These are phyloP conservation scores for Propithecus perrieri DNA, from an alignment of 2,797 vertebrate species.

Conservation along the genomic window DNA sequence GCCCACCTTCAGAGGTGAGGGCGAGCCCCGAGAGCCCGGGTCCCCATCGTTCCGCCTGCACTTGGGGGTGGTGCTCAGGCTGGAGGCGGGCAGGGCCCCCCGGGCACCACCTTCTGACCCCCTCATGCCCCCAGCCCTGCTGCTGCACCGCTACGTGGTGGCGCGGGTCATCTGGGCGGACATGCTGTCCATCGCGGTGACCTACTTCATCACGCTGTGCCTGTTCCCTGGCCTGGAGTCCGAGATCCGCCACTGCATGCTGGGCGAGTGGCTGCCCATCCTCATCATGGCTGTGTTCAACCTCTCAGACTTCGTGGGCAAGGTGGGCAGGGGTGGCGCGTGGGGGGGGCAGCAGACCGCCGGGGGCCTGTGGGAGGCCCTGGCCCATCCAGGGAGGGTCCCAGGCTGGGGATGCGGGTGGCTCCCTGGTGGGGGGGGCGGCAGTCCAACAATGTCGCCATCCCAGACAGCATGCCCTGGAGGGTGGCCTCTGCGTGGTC, in stretches of 20 bases:
- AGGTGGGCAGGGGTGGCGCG: slow-evolving; percentile 86
- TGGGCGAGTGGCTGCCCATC: slow-evolving; percentile 98
- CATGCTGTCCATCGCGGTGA: slow-evolving; percentile 97
- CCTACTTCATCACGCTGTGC: slow-evolving; percentile 98
- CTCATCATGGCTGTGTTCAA: slow-evolving; percentile 99
- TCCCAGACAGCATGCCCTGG: neutral
- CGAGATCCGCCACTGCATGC: slow-evolving; percentile 92
- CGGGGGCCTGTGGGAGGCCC: no score
- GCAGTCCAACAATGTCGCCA: no score
- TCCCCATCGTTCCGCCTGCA: neutral
- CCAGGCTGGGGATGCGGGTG: rapidly evolving
- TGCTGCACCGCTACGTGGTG: slow-evolving; percentile 95
- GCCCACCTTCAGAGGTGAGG: slow-evolving; percentile 93
- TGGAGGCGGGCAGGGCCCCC: no score
- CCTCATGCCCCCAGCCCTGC: slow-evolving; percentile 88
- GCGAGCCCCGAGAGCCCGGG: rapidly evolving
- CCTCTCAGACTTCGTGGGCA: slow-evolving; percentile 98
- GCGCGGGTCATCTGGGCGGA: slow-evolving; percentile 96
- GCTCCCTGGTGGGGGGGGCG: neutral
- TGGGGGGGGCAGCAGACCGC: rapidly evolving
- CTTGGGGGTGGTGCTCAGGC: rapidly evolving
- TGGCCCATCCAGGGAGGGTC: neutral
- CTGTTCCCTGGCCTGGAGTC: slow-evolving; percentile 98
- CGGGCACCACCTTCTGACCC: neutral
- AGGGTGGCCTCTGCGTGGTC: rapidly evolving